Percentiles rank a stretch among this genome's conserved stretches.
Evolutionary conservation across 2,797 vertebrate species (phyloP).

Genomic region (Muscicapa striata): DNA sequence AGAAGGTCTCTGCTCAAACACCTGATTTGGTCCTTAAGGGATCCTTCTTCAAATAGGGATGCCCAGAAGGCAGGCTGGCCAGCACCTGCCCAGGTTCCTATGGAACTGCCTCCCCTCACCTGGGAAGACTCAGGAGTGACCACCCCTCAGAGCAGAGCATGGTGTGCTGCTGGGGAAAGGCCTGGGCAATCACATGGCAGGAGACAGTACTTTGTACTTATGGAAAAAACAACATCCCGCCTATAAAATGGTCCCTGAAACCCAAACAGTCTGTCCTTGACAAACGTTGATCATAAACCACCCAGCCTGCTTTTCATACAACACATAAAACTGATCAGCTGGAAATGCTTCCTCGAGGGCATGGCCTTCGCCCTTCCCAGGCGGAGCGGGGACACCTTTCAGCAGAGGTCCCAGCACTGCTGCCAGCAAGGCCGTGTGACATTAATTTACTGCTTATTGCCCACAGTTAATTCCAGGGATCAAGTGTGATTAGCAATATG

Average conservation of each 20-base stretch:
- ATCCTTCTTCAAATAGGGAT: background rate
- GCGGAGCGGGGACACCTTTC: background rate
- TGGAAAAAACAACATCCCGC: background rate
- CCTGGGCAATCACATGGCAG: background rate
- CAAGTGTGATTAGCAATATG: background rate
- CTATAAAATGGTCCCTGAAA: background rate
- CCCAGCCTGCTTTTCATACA: background rate
- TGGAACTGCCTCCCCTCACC: background rate
- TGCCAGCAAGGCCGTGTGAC: background rate
- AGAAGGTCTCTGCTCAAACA: background rate
- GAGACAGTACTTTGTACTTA: background rate
- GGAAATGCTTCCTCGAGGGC: background rate
- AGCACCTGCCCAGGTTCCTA: background rate
- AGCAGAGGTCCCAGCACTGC: background rate
- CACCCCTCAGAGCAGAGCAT: background rate
- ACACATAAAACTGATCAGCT: background rate
- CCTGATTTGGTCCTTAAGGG: background rate
- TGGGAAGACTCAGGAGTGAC: background rate
- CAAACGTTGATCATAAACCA: background rate
- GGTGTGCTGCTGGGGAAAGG: background rate
- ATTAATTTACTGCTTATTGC: background rate
- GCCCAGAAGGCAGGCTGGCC: background rate
- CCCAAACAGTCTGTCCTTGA: background rate
- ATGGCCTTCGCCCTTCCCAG: background rate
- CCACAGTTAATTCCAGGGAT: slow-evolving; percentile 26